Evolutionary conservation across 2,113 vertebrate genomes (phyloP), one percentile per base, ranked within the genome.

Genomic region (Hirundichthys speculiger): DNA sequence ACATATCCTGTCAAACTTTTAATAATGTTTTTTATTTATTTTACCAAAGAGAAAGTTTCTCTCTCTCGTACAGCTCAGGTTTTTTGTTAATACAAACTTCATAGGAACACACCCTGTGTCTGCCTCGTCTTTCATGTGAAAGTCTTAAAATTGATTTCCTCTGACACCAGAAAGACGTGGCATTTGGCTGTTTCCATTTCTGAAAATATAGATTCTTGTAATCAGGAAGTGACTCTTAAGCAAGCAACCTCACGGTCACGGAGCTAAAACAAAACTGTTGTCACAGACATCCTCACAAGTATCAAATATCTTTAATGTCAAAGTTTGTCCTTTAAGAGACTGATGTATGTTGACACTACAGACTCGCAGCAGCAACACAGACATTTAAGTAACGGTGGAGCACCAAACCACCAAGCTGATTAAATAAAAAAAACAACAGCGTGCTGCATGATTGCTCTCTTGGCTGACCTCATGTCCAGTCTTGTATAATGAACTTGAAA

Each of bases 171-270:
- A 56, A 65, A 64, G 71, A 67, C 38, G 63, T 42, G 48, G 14
- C 65, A 46, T 74, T 73, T 56, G 45, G 57, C 11, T 75, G 52
- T 75, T 85, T 83, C 77, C 77, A 77, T 61, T 68, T 65, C 21
- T 59, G 8, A 76, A 22, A 64, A 6, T 54, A 45, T 20, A 80
- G 59, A 42, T 73, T 84, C 52, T 63, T 67, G 30, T 73, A 79
- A 81, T 80, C 51, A 77, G 83, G 85, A 89, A 87, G 77, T 83
- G 38, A 19, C 20, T 73, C 75, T 84, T 69, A 3, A 48, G 79
- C 52, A 82, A 88, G 48, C 42, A 65, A 46, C 15, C 25, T 18
- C 2, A 22, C 2, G 27, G 51, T 50, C 48, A 34, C 67, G 64
- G 51, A 79, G 41, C 22, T 15, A 13, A 60, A 70, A 12, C 18